phyloP scores from a whole-genome alignment of 2,113 vertebrate species.

The Empidonax alnorum region DNA sequence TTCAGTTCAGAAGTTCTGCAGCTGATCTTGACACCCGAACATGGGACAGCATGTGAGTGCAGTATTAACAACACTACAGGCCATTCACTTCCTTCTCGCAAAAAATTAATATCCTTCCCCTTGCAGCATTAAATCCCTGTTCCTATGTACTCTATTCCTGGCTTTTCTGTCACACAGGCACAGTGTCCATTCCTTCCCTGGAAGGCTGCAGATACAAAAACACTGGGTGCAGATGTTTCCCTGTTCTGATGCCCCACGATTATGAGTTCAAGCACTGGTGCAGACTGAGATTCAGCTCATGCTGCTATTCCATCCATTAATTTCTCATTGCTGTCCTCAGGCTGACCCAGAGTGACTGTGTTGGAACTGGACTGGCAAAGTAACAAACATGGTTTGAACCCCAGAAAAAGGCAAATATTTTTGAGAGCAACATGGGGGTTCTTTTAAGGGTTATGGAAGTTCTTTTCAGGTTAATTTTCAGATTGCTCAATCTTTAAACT shows the following conservation, averaged over 20 bases:
- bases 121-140: background rate
- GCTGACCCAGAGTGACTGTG: background rate
- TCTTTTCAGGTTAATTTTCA: background rate
- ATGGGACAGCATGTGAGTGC: rapidly evolving
- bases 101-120: background rate
- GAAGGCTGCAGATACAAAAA: background rate
- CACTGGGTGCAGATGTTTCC: background rate
- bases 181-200: background rate
- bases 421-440: background rate
- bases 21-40: background rate
- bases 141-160: rapidly evolving
- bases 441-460: background rate
- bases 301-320: background rate
- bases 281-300: background rate
- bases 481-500: background rate
- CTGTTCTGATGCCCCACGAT: rapidly evolving
- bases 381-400: background rate
- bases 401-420: background rate
- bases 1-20: background rate
- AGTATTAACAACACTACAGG: background rate
- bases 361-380: background rate
- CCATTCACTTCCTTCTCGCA: background rate
- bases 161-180: rapidly evolving
- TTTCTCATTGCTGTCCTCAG: background rate
- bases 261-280: background rate